phyloP scores from a whole-genome alignment of 2,113 vertebrate genomes.

The Phoenicopterus ruber region DNA sequence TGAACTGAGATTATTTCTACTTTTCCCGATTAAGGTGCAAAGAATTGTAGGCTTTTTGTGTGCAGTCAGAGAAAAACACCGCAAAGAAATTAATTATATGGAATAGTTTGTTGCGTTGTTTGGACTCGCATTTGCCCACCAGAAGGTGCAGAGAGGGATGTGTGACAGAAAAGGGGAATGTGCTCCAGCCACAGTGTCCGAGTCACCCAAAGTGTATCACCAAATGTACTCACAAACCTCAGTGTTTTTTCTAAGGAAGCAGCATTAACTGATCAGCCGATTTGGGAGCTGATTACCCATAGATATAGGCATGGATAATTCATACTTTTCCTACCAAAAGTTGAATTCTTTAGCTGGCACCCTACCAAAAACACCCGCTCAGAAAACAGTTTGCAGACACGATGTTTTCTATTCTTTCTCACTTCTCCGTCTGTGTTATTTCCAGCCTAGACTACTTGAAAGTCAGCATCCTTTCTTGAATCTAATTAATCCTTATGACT shows the following conservation, averaged over 20 bases:
- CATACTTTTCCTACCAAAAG: neutral
- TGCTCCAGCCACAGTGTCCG: neutral
- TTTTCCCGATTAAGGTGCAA: neutral
- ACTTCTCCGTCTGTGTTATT: slow-evolving; percentile 8
- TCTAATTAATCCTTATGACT: neutral
- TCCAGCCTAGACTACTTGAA: neutral
- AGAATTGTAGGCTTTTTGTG: neutral
- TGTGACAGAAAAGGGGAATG: neutral
- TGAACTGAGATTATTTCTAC: neutral
- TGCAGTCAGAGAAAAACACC: neutral
- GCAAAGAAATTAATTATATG: rapidly evolving
- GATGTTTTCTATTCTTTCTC: neutral
- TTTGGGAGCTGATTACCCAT: neutral
- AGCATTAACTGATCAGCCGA: neutral
- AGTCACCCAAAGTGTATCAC: neutral
- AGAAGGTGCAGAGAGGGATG: neutral
- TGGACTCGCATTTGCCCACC: neutral
- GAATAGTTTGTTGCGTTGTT: neutral
- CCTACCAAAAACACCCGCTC: neutral
- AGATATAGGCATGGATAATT: neutral
- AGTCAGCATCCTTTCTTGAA: neutral
- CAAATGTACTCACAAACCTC: neutral
- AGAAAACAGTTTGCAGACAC: neutral
- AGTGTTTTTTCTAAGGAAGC: neutral
- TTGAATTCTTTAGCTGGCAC: neutral